Percentiles rank a stretch among this genome's conserved stretches.
These are phyloP conservation scores for Drosophila bunnanda DNA, from an alignment of 2,888 invertebrate species.

Conservation along the genomic window DNA sequence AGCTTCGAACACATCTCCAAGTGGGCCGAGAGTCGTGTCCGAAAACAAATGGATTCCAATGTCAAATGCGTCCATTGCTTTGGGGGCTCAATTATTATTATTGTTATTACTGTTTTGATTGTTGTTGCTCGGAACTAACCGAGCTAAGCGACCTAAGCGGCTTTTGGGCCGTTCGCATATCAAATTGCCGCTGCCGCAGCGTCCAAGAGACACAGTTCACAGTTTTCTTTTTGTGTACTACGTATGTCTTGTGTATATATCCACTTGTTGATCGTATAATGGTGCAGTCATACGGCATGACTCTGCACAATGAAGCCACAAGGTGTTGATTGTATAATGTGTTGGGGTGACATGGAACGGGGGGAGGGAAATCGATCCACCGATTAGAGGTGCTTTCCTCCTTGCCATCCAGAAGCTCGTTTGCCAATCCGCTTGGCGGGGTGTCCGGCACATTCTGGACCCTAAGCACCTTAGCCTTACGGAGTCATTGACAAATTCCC, in stretches of 20 bases:
- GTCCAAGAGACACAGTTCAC: constrained; percentile 30
- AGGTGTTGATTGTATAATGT: constrained; percentile 52
- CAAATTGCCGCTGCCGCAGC: constrained; percentile 8
- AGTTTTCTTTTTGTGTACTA: constrained; percentile 19
- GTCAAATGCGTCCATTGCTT: constrained; percentile 62
- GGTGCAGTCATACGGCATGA: constrained; percentile 48
- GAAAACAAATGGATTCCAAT: constrained; percentile 53
- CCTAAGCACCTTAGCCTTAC: constrained; percentile 17
- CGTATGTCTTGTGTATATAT: constrained; percentile 1
- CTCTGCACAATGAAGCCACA: constrained; percentile 56
- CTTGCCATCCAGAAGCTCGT: constrained; percentile 10
- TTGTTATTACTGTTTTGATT: constrained; percentile 30
- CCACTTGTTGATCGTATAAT: constrained; percentile 25
- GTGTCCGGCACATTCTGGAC: constrained; percentile 3
- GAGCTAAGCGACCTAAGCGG: constrained; percentile 52
- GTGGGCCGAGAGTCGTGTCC: constrained; percentile 28
- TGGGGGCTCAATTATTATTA: constrained; percentile 55
- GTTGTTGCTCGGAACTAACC: constrained; percentile 19
- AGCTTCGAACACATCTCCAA: constrained; percentile 17
- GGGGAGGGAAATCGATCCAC: constrained; percentile 17
- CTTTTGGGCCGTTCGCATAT: constrained; percentile 38
- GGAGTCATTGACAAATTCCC: constrained; percentile 22
- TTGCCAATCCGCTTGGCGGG: constrained; percentile 10
- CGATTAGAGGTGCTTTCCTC: constrained; percentile 3
- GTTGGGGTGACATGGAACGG: constrained; percentile 13